Base-by-base conservation (phyloP, 2,797 vertebrate species). In the Cryptoprocta ferox region DNA sequence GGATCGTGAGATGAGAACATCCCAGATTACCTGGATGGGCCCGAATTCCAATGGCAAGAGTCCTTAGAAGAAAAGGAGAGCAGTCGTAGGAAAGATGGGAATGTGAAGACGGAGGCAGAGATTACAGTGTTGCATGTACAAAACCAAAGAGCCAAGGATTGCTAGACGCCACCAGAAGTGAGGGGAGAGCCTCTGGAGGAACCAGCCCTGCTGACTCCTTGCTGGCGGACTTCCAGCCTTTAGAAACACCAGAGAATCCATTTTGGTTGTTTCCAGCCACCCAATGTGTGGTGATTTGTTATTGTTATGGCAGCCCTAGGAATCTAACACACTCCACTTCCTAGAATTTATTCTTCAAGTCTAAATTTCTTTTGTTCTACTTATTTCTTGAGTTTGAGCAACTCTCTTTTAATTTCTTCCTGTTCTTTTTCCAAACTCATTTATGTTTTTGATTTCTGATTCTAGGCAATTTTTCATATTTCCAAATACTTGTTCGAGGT, bases 391-490 rank as follows among this genome's bases (percentile, higher is more conserved):
- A 91, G 16, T 94, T 92, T 42, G 92, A 86, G 7, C 6, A 90
- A 28, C 35, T 87, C 3, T 50, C 37, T 59, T 56, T 84, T 37
- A 56, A 87, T 79, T 59, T 65, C 45, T 19, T 42, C 16, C 39
- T 30, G 7, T 19, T 66, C 86, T 50, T 82, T 61, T 26, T 1
- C 13, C 21, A 79, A 61, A 35, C 65, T 32, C 28, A 53, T 32
- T 63, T 42, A 76, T 89, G 18, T 70, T 85, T 73, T 81, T 66
- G 48, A 91, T 90, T 94, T 94, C 80, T 75, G 13, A 86, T 79
- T 83, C n/a, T 81, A 91, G 24, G 4, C 50, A 39, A 32, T 37
- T 82, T 93, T 79, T 70, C 19, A 11, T 45, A 65, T 45, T 91
- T 91, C 50, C 30, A 63, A 85, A 63, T 39, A 63, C 53, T 35